phyloP scores from a whole-genome alignment of 2,888 invertebrate species.

The Metellina segmentata region DNA sequence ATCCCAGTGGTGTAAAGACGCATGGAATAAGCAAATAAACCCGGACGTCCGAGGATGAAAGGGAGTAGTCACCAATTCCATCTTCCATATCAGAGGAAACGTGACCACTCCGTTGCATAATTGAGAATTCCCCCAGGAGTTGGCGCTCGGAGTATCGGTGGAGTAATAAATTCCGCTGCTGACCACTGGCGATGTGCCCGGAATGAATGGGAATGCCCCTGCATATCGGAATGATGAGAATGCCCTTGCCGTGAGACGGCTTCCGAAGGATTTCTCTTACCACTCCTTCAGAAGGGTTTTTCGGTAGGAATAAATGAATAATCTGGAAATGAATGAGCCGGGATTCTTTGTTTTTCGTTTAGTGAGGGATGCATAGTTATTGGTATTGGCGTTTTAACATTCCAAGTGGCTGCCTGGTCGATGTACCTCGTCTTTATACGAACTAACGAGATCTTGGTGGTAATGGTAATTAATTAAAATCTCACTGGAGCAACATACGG shows the following conservation, averaged over 20 bases:
- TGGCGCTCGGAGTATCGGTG: not conserved
- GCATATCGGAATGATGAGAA: slow-evolving; percentile 33
- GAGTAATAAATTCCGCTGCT: not conserved
- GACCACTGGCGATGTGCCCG: slow-evolving; percentile 43
- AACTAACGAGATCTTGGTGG: no score
- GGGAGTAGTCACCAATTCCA: not conserved
- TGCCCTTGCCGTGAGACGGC: slow-evolving; percentile 7
- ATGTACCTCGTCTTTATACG: no score
- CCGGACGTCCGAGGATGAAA: no score
- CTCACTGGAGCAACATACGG: no score
- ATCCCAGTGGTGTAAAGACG: no score
- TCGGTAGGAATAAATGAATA: slow-evolving; percentile 36
- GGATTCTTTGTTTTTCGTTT: no score
- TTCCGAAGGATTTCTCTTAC: slow-evolving; percentile 16
- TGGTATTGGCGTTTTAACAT: no score
- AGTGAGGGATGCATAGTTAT: no score
- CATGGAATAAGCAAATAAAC: no score
- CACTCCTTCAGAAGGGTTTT: not conserved
- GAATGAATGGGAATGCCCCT: slow-evolving; percentile 20
- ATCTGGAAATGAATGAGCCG: not conserved
- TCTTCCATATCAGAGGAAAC: not conserved
- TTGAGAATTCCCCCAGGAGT: slow-evolving; percentile 1
- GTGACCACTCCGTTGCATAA: slow-evolving; percentile 19
- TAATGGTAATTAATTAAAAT: no score
- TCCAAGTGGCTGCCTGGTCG: no score